Conservation (phyloP, 2,888 invertebrate species). For the Zeuzera pyrina region DNA sequence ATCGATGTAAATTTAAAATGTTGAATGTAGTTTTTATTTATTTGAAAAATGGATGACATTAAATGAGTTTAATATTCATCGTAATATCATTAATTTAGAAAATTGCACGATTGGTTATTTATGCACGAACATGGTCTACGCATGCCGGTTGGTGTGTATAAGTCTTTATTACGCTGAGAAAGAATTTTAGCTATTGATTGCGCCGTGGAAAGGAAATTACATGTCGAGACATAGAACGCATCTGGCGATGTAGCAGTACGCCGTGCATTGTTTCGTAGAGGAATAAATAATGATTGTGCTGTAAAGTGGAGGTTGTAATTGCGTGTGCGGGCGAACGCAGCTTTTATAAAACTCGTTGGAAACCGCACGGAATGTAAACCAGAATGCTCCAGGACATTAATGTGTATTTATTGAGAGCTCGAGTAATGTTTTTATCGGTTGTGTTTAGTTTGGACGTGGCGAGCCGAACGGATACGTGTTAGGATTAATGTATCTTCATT, state of each 20-base stretch:
- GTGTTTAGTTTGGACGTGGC: conserved; percentile 44
- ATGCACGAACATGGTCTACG: conserved; percentile 32
- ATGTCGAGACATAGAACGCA: conserved; percentile 30
- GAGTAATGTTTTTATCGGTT: conserved; percentile 70
- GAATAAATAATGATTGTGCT: conserved; percentile 62
- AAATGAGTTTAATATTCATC: conserved; percentile 39
- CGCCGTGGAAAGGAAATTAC: conserved; percentile 11
- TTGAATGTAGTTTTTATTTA: too few relatives aligned
- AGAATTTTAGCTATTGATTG: conserved; percentile 20
- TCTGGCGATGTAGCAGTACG: conserved; percentile 46
- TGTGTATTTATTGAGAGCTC: conserved; percentile 70
- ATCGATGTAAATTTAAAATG: background rate
- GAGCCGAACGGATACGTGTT: conserved; percentile 42
- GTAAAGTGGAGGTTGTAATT: conserved; percentile 67
- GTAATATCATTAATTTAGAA: conserved; percentile 50
- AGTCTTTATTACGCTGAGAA: conserved; percentile 28
- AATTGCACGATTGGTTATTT: conserved; percentile 47
- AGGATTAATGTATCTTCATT: conserved; percentile 28
- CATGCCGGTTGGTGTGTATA: conserved; percentile 26
- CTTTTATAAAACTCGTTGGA: conserved; percentile 69
- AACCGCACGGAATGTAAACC: conserved; percentile 70
- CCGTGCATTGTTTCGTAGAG: conserved; percentile 46
- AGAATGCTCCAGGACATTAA: conserved; percentile 67
- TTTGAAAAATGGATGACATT: conserved; percentile 34
- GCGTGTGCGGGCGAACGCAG: conserved; percentile 63